Base-by-base conservation (phyloP, 2,113 vertebrate genomes). In the Coryphaenoides rupestris region DNA sequence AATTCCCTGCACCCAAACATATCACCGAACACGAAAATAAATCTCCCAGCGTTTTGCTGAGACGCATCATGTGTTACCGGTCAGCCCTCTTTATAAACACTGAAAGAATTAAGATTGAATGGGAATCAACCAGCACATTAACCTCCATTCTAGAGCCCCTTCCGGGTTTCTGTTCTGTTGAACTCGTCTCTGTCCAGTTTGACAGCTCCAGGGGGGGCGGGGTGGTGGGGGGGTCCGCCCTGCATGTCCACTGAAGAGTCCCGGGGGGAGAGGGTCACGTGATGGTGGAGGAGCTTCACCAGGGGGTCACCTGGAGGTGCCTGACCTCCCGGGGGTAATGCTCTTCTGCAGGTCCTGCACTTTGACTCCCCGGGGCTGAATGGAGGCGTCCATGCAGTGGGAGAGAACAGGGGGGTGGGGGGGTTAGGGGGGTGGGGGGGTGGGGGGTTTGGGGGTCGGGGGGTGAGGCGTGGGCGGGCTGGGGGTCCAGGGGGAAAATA, bases 331-430 rank as follows among this genome's bases (percentile, higher is more conserved):
- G n/a, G n/a, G 66, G 59, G 59, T 81, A 78, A 84, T 79, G 73
- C 79, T 87, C 76, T 88, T 72, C 60, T 73, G 21, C 63, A 74
- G 76, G 76, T 80, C 79, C 62, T 26, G 62, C 59, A 70, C 76
- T 84, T 84, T 88, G 73, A 87, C 66, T 40, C 33, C n/a, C n/a
- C 67, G 62, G 50, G 9, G 54, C 33, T 91, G 83, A 92, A 92
- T 90, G 84, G 88, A 85, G 77, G 87, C 87, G 82, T 78, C 88
- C 88, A 88, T 80, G 88, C 90, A 87, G 69, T 57, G 79, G 83
- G 86, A 82, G 83, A 73, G 63, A n/a, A n/a, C 66, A 60, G 75
- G 76, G 64, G 84, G 80, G 84, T n/a, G n/a, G n/a, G n/a, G n/a
- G n/a, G n/a, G n/a, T 86, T 80, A 80, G 19, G 17, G 54, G 1